Evolutionary conservation across 2,888 invertebrate genomes (phyloP).

Genomic region (Baronia brevicornis): DNA sequence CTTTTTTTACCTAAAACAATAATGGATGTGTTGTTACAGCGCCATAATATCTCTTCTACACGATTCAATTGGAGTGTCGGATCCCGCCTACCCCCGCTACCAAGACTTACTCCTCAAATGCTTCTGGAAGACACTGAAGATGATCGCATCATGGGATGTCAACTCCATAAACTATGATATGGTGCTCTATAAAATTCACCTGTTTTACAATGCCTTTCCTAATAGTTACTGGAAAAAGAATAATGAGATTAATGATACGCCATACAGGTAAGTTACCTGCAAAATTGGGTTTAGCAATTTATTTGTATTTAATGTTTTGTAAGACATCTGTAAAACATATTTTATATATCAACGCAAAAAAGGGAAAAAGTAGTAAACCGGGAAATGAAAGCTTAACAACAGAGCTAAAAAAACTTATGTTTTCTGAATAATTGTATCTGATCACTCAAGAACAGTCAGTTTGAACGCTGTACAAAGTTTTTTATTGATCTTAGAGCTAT

Average conservation of each 20-base stretch:
- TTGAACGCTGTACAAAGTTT: no score
- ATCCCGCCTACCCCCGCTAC: slow-evolving; percentile 78
- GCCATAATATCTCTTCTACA: slow-evolving; percentile 92
- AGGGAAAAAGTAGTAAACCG: no score
- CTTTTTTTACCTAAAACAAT: not conserved
- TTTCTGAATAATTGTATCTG: no score
- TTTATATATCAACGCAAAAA: no score
- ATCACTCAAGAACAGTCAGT: no score
- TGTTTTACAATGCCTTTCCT: slow-evolving; percentile 92
- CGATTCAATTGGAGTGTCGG: slow-evolving; percentile 83
- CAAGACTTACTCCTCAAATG: slow-evolving; percentile 93
- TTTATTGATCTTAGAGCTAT: no score
- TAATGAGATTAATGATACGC: slow-evolving; percentile 85
- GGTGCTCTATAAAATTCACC: slow-evolving; percentile 88
- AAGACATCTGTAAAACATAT: no score
- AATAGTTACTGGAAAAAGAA: slow-evolving; percentile 90
- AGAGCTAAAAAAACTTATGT: no score
- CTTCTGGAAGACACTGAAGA: slow-evolving; percentile 94
- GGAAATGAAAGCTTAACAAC: no score
- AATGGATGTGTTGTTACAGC: slow-evolving; percentile 63
- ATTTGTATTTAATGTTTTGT: slow-evolving; percentile 1
- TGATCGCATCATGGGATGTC: slow-evolving; percentile 86
- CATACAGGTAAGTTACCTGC: slow-evolving; percentile 78
- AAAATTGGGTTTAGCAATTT: no score
- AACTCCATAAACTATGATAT: slow-evolving; percentile 85